phyloP scores from a whole-genome alignment of 2,888 invertebrate species.

The Cerastis leucographa region DNA sequence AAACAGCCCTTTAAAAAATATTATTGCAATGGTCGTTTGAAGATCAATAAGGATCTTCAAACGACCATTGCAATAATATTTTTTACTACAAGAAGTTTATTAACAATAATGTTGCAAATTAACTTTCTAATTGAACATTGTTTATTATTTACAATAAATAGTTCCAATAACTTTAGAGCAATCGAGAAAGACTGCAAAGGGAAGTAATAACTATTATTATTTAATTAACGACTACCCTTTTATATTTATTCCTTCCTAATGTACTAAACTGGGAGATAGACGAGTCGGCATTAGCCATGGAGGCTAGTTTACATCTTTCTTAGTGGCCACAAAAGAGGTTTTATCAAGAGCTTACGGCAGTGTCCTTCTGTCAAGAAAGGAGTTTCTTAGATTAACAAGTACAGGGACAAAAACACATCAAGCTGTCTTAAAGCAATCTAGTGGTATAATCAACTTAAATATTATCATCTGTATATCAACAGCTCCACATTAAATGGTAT shows the following conservation, averaged over 20 bases:
- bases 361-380: neutral
- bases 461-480: neutral
- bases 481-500: neutral
- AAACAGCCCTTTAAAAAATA: neutral
- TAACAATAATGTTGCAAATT: constrained; percentile 8
- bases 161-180: constrained; percentile 8
- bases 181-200: constrained; percentile 23
- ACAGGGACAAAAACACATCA: no score
- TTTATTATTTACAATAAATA: constrained; percentile 31
- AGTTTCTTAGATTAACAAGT: neutral
- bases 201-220: constrained; percentile 46
- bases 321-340: neutral
- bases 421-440: no score
- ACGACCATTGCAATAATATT: no score
- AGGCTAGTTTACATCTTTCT: neutral
- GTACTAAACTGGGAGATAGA: constrained; percentile 29
- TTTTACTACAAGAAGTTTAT: neutral
- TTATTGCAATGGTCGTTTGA: neutral
- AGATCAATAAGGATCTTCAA: no score
- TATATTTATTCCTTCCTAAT: constrained; percentile 51
- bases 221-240: constrained; percentile 30
- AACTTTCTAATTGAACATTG: constrained; percentile 18
- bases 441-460: no score
- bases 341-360: neutral
- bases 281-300: neutral